Conservation (phyloP, 1,140 invertebrate genomes). For the Pentalonia nigronervosa region DNA sequence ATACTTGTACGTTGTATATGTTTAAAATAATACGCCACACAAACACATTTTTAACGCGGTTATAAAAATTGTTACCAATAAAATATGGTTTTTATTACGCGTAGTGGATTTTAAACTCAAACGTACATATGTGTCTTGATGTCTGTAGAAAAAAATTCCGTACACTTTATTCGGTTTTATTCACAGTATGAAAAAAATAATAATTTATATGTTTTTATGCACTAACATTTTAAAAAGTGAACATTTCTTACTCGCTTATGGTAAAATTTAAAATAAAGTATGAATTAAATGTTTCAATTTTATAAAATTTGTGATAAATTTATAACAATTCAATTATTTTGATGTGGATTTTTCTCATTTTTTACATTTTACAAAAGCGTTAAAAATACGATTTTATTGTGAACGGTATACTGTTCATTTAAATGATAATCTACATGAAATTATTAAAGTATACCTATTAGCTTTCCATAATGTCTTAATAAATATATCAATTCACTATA, state of each 20-base stretch:
- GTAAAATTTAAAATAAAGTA: not conserved
- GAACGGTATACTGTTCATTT: not conserved
- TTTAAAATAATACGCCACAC: not conserved
- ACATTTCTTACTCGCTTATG: not conserved
- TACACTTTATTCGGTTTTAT: not conserved
- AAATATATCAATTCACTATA: no score
- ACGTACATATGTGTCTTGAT: slow-evolving; percentile 10
- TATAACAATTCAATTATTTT: not conserved
- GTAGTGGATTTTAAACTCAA: not conserved
- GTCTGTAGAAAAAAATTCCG: not conserved
- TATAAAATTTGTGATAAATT: not conserved
- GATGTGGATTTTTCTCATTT: not conserved
- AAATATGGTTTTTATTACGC: not conserved
- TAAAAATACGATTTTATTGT: not conserved
- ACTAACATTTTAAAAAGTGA: not conserved
- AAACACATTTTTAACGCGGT: slow-evolving; percentile 1
- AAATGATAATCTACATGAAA: not conserved
- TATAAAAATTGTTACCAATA: slow-evolving; percentile 14
- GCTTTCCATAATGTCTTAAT: not conserved
- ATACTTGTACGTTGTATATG: not conserved
- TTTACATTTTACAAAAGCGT: not conserved
- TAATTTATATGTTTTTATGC: not conserved
- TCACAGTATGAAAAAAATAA: not conserved
- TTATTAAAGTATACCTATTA: no score
- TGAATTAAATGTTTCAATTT: not conserved